Base-by-base conservation (phyloP, 2,888 invertebrate genomes). In the Cheilosia urbana region DNA sequence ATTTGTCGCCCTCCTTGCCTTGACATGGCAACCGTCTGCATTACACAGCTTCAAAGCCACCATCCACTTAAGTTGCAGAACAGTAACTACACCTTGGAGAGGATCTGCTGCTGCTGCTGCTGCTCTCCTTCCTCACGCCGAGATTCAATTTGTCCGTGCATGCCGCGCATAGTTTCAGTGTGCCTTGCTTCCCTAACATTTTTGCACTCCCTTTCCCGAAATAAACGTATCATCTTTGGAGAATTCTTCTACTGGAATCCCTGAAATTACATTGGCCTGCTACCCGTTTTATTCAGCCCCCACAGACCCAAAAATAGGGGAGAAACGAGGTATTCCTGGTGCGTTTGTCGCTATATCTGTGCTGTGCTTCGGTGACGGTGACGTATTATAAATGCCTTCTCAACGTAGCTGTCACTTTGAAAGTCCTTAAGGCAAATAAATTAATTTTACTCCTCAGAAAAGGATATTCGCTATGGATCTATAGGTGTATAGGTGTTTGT, bases 361-460 rank as follows among this genome's bases (percentile, higher is more conserved):
- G 49, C 47, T 73, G 19, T 55, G 37, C 21, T 78, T 45, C 80
- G 27, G 55, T 84, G 73, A 84, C 80, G 27, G 55, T 84, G 73
- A 84, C 84, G 80, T 79, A 80, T 80, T 84, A 71, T 66, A 69
- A 84, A 80, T 85, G 76, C 66, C 81, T 66, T 81, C 81, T 68
- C 85, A 85, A 81, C 76, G 66, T 62, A 62, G 76, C 85, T 81
- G 81, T 81, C 85, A 76, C 81, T 85, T 68, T 37, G 81, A 68
- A 81, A 76, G 66, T 77, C 81, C 81, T 85, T 85, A 81, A 81
- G 72, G 85, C 76, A 76, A 85, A 81, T 81, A 85, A 85, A 85
- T 85, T 85, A 85, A 85, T 81, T 81, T 85, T 77, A 66, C 72
- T 77, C 81, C 81, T 63, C 27, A 51, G 68, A 76, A 84, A 7